Evolutionary conservation across 2,113 vertebrate genomes (phyloP).

Genomic region (Nothocercus nigrocapillus): DNA sequence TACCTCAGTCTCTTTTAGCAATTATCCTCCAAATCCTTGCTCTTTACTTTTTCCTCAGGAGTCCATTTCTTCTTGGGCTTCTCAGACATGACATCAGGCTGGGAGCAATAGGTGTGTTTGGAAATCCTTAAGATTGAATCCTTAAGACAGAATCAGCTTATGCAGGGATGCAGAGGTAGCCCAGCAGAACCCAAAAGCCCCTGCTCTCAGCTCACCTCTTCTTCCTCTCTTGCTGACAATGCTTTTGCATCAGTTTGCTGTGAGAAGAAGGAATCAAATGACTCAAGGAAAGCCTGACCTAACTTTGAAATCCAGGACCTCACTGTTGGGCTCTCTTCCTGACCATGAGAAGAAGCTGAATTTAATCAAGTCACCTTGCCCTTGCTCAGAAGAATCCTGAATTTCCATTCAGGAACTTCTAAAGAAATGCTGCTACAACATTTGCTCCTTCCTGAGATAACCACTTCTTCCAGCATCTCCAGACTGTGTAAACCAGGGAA

Average conservation of each 20-base stretch:
- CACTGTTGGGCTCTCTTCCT: not conserved
- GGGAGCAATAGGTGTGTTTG: not conserved
- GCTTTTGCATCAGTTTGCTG: not conserved
- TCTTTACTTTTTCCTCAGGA: not conserved
- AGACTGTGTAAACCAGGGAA: not conserved
- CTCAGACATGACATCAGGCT: not conserved
- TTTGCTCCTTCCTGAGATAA: not conserved
- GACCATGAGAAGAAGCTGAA: not conserved
- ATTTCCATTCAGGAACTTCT: not conserved
- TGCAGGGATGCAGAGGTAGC: not conserved
- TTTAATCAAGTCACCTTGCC: not conserved
- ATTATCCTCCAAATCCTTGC: not conserved
- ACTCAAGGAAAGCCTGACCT: not conserved
- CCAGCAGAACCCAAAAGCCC: not conserved
- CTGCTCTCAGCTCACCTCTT: not conserved
- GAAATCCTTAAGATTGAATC: not conserved
- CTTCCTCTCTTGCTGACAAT: not conserved
- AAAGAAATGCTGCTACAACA: accelerated
- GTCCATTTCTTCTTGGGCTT: not conserved
- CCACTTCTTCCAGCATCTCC: not conserved
- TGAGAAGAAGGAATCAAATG: not conserved
- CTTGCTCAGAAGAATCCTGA: not conserved
- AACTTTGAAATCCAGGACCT: not conserved
- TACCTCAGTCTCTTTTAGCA: constrained; percentile 6
- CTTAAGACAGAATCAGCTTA: not conserved